Evolutionary conservation across 2,113 vertebrate genomes (phyloP).

Genomic region (Siphamia tubifer): DNA sequence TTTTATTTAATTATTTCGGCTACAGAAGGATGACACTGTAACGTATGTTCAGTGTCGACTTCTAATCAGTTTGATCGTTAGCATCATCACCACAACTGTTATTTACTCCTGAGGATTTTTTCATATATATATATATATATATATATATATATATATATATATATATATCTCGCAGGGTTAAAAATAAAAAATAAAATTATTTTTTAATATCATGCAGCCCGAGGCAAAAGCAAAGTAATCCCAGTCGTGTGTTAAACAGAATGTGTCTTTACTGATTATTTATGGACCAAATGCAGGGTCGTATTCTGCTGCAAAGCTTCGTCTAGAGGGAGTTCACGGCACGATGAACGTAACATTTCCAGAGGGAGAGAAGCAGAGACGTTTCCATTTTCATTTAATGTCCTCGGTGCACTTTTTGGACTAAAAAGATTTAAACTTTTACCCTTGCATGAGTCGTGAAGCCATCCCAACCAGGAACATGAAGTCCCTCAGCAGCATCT

Average conservation of each 20-base stretch:
- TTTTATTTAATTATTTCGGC: no score
- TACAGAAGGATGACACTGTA: no score
- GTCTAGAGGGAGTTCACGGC: slow-evolving; percentile 20
- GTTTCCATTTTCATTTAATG: slow-evolving; percentile 28
- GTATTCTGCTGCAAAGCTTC: not conserved
- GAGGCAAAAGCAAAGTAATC: not conserved
- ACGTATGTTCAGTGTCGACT: no score
- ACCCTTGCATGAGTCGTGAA: slow-evolving; percentile 10
- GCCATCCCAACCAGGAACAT: slow-evolving; percentile 1
- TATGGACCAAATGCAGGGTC: not conserved
- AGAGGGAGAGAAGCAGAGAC: slow-evolving; percentile 32
- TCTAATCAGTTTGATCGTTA: no score
- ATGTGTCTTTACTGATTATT: slow-evolving; percentile 19
- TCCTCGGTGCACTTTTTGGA: slow-evolving; percentile 20
- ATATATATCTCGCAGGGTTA: no score
- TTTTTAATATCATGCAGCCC: no score
- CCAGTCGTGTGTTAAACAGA: not conserved
- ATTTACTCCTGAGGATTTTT: no score
- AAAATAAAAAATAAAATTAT: no score
- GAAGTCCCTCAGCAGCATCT: slow-evolving; percentile 5
- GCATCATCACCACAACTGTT: no score
- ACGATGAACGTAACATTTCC: slow-evolving; percentile 24
- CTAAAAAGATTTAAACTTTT: slow-evolving; percentile 25
- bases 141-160: no score
- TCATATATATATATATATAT: no score